Evolutionary conservation across 2,113 vertebrate genomes (phyloP).

Genomic region (Coregonus clupeaformis): DNA sequence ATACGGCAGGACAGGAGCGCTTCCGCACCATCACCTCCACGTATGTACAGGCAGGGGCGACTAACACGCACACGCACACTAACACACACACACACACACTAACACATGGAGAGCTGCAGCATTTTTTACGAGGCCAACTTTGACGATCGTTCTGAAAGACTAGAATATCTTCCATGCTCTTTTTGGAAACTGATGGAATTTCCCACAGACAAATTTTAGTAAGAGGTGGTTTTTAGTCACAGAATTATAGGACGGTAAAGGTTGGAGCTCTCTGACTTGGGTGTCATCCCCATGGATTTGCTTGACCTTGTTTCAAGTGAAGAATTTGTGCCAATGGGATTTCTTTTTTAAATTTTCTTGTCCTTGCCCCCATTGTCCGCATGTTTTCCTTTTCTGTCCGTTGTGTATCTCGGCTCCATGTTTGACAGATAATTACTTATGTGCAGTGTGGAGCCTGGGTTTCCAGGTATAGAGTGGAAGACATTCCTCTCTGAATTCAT

Average conservation of each 20-base stretch:
- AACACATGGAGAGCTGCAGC: background rate
- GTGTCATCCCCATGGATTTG: background rate
- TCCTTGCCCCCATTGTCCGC: background rate
- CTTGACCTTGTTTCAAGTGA: background rate
- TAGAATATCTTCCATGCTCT: background rate
- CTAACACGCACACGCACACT: background rate
- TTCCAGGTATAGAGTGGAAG: too few relatives aligned
- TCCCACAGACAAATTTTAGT: background rate
- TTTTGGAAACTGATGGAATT: background rate
- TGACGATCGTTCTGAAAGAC: background rate
- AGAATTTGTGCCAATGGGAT: background rate
- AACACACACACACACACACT: background rate
- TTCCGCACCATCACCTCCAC: constrained; percentile 99
- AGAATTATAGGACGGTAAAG: background rate
- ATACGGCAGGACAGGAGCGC: constrained; percentile 95
- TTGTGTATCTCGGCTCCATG: background rate
- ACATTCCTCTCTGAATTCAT: background rate
- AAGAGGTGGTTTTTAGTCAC: background rate
- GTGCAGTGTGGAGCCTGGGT: background rate
- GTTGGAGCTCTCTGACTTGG: background rate
- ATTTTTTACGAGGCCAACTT: background rate
- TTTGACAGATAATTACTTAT: constrained; percentile 8
- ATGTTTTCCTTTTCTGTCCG: background rate
- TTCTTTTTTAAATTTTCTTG: background rate
- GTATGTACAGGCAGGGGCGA: constrained; percentile 73